Evolutionary conservation across 2,797 vertebrate species (phyloP), one percentile per base, ranked within the genome.

Genomic region (Scolopax rusticola): DNA sequence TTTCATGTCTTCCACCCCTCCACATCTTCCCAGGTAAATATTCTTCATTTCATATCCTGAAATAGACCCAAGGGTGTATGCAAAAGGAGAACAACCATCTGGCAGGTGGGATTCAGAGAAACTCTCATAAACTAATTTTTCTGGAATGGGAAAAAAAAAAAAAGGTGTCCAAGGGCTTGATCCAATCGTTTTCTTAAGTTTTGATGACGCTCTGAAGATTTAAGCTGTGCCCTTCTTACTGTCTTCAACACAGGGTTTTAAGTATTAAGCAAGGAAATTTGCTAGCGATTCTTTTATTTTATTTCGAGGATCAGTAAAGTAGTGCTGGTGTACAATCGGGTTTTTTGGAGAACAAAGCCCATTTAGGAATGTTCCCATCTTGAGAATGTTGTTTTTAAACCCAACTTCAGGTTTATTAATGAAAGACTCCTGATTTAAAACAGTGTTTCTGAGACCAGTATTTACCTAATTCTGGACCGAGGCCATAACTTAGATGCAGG

Each of bases 101-200:
- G 87, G 74, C 79, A 79, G 67, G 61, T 65, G 40, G 41, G 48
- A 84, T 93, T 87, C 70, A 47, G 43, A 54, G 28, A 60, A 92
- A 65, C 45, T 27, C 5, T 65, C 50, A 67, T 32, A 32, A 47
- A 61, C 32, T 95, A 75, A 45, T 61, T 92, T 92, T 93, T 84
- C 74, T 87, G 51, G 36, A 69, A 51, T 82, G n/a, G 84, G 40
- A 14, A 15, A 41, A 41, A 92, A 89, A 76, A 61, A 33, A 40
- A 30, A 28, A 82, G 73, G 18, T 56, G 51, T 67, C 32, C 19
- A 38, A 69, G 61, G 54, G 57, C 53, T 93, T 61, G 32, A 76
- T 90, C 69, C 77, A 84, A 25, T 63, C 79, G 50, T 79, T 93
- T 60, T 70, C 30, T 48, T 89, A 67, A 21, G 6, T 61, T 84